A percentile compares a stretch with the other conserved stretches of the same genome.
Evolutionary conservation across 2,113 vertebrate species (phyloP).

Genomic region (Colinus virginianus): DNA sequence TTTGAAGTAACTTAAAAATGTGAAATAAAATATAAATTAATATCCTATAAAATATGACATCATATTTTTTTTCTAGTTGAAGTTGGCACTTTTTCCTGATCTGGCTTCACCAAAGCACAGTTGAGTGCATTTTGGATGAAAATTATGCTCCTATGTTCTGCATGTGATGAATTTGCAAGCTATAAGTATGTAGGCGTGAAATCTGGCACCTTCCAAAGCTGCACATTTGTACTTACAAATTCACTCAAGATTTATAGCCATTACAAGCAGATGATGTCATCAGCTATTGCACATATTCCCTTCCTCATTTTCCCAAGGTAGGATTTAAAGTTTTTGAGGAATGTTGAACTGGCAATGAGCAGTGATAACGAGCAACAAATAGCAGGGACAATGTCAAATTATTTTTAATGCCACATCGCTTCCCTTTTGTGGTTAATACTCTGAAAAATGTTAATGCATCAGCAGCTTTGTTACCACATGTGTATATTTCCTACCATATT

Average conservation of each 20-base stretch:
- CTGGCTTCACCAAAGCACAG: slow-evolving; percentile 11
- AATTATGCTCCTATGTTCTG: slow-evolving; percentile 31
- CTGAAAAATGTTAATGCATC: slow-evolving; percentile 54
- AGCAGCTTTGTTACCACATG: slow-evolving; percentile 56
- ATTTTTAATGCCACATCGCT: slow-evolving; percentile 64
- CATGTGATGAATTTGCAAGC: slow-evolving; percentile 66
- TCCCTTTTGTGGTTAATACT: slow-evolving; percentile 57
- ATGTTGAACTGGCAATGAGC: slow-evolving; percentile 71
- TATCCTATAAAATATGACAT: background rate
- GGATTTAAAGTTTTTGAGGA: slow-evolving; percentile 75
- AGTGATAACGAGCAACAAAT: slow-evolving; percentile 65
- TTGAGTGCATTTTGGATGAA: background rate
- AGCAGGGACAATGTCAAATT: slow-evolving; percentile 56
- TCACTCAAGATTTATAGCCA: slow-evolving; percentile 67
- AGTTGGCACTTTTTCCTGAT: background rate
- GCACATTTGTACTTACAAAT: slow-evolving; percentile 62
- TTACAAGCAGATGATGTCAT: slow-evolving; percentile 77
- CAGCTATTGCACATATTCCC: slow-evolving; percentile 54
- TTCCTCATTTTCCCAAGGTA: slow-evolving; percentile 73
- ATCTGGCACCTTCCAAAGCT: slow-evolving; percentile 62
- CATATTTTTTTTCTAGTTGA: background rate
- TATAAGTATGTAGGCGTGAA: slow-evolving; percentile 62
- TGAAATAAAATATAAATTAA: background rate
- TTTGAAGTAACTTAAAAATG: background rate
- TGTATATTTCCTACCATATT: slow-evolving; percentile 43